Evolutionary conservation across 2,888 invertebrate species (phyloP).

Genomic region (Brenthis daphne): DNA sequence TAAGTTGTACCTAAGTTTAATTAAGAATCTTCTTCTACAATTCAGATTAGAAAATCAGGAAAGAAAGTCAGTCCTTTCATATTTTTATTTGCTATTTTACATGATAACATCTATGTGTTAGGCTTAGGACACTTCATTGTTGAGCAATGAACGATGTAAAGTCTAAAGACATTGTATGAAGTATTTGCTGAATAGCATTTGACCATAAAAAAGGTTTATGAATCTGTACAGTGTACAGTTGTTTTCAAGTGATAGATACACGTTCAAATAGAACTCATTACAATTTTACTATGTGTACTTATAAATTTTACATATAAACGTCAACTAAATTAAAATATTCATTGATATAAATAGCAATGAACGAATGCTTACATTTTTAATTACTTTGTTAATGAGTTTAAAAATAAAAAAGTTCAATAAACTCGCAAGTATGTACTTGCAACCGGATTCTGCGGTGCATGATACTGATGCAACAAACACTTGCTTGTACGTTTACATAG

Average conservation of each 20-base stretch:
- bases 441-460: conserved; percentile 29
- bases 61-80: too few relatives aligned
- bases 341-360: background rate
- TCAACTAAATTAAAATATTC: background rate
- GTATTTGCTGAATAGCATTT: too few relatives aligned
- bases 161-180: too few relatives aligned
- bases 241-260: background rate
- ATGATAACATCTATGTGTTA: too few relatives aligned
- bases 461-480: conserved; percentile 11
- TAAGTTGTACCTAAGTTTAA: too few relatives aligned
- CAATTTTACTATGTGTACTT: background rate
- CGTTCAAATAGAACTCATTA: background rate
- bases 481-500: conserved; percentile 14
- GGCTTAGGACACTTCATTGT: too few relatives aligned
- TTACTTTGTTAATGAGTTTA: conserved; percentile 16
- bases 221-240: background rate
- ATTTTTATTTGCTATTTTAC: too few relatives aligned
- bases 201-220: too few relatives aligned
- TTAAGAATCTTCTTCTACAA: too few relatives aligned
- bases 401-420: conserved; percentile 31
- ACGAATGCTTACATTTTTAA: too few relatives aligned
- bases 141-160: too few relatives aligned
- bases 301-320: background rate
- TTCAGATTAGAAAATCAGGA: too few relatives aligned
- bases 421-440: conserved; percentile 22